A percentile compares a stretch with the other conserved stretches of the same genome.
Evolutionary conservation across 2,113 vertebrate genomes (phyloP).

Genomic region (Cariama cristata): DNA sequence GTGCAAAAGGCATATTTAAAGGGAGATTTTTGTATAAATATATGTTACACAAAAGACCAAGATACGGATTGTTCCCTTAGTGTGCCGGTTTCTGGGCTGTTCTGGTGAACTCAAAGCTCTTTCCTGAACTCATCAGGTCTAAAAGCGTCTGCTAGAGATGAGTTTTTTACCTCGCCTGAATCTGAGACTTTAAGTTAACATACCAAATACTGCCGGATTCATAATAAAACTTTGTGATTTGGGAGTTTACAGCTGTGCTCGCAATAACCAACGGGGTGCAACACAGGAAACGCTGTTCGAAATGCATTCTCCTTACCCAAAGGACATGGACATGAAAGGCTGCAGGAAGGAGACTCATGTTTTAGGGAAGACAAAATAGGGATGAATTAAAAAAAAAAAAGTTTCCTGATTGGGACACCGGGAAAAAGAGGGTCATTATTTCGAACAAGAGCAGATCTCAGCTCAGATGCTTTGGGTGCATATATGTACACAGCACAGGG

Average conservation of each 20-base stretch:
- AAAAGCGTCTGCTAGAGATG: background rate
- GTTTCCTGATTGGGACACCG: background rate
- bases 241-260: background rate
- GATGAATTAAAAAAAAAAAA: background rate
- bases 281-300: background rate
- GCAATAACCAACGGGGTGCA: background rate
- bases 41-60: background rate
- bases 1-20: background rate
- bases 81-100: background rate
- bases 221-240: background rate
- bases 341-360: background rate
- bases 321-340: background rate
- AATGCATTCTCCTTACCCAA: background rate
- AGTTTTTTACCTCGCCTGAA: background rate
- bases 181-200: background rate
- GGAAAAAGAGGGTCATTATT: background rate
- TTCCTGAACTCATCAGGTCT: background rate
- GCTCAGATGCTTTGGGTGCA: background rate
- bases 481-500: fast-evolving
- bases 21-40: background rate
- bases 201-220: background rate
- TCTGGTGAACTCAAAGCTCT: background rate
- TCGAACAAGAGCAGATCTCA: background rate
- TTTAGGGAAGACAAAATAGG: background rate
- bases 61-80: background rate